Percentiles rank a stretch among this genome's conserved stretches.
Conservation (phyloP, 2,113 vertebrate genomes). For the Rhea americana region DNA sequence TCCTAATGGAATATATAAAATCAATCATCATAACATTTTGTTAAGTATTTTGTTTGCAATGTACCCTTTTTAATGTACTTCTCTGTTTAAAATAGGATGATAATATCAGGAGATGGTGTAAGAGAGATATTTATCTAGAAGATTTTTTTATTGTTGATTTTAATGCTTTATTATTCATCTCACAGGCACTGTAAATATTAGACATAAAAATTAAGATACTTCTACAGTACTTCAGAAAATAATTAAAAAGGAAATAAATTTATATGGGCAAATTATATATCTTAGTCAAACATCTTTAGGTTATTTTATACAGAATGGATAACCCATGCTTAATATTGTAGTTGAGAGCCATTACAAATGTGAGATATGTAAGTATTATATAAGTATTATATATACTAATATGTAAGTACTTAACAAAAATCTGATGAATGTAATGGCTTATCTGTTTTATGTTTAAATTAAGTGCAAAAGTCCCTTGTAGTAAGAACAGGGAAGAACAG, state of each 20-base stretch:
- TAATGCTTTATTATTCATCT: constrained; percentile 56
- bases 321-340: background rate
- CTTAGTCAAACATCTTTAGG: constrained; percentile 10
- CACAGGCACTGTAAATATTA: constrained; percentile 53
- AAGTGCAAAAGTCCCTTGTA: background rate
- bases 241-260: constrained; percentile 55
- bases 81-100: constrained; percentile 41
- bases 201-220: constrained; percentile 53
- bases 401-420: background rate
- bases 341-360: background rate
- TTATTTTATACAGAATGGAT: constrained; percentile 41
- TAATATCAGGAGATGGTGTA: background rate
- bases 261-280: constrained; percentile 32
- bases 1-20: background rate
- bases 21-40: no score
- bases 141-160: constrained; percentile 60
- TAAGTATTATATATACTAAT: background rate
- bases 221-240: background rate
- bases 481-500: background rate
- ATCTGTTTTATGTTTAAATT: background rate
- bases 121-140: constrained; percentile 43
- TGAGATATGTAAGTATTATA: background rate
- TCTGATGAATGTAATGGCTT: background rate
- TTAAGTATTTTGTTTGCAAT: constrained; percentile 59
- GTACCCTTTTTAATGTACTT: constrained; percentile 42